Evolutionary conservation across 2,113 vertebrate species (phyloP), one percentile per base, ranked within the genome.

Genomic region (Probosciger aterrimus): DNA sequence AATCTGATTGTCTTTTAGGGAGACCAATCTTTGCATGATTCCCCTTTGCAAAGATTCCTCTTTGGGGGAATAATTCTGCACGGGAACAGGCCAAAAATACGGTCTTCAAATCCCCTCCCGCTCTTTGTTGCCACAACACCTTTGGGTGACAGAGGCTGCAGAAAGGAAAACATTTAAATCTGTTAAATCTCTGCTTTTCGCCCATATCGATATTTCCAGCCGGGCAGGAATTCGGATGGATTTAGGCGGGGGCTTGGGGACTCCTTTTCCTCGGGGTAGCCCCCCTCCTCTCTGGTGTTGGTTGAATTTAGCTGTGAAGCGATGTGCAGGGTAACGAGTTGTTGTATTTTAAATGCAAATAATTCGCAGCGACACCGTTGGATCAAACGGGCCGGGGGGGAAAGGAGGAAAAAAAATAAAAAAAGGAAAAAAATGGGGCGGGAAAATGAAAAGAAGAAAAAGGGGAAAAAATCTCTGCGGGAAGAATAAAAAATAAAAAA

Each of bases 61-160:
- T 47, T 14, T 7, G 31, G 39, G 46, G 55, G 46, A 41, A 67
- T 88, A 46, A 93, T 92, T 92, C 41, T 41, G 57, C 47, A 30
- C 9, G 18, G 57, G 85, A 92, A 86, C 50, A 96, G 95, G 95
- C 92, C 94, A 93, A 95, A 95, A 92, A 89, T 67, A 13, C 5
- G 17, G 83, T 55, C 10, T 13, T 83, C 63, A 53, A 92, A 88
- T 28, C 24, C n/a, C 53, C 89, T 49, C 82, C 43, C 53, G 31
- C 90, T 73, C 90, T 96, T 97, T 97, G 94, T 97, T 94, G 91
- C 88, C 50, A 4, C 67, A 39, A 11, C 85, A 90, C 91, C 92
- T 96, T 95, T 28, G 78, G 88, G 92, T 93, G 90, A 50, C 80
- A 77, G 67, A 71, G 82, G 50, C 39, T 2, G 35, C 30, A 7